Conservation (phyloP, 1,140 invertebrate species). For the Bombus affinis region DNA sequence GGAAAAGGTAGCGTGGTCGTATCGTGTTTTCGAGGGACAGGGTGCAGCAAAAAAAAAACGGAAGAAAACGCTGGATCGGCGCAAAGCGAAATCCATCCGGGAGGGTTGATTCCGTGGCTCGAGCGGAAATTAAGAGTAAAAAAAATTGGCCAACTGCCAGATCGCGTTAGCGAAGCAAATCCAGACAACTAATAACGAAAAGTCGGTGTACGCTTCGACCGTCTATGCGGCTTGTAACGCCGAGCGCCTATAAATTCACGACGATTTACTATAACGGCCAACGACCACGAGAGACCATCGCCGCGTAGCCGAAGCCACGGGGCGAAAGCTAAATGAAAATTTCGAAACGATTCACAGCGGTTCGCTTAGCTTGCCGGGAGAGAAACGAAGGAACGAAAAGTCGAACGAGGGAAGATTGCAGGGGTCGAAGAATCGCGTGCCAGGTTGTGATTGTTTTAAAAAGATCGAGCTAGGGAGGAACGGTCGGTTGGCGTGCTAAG, state of each 20-base stretch:
- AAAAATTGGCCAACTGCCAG: constrained; percentile 68
- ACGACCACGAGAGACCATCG: constrained; percentile 33
- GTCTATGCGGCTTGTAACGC: not conserved
- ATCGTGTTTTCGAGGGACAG: constrained; percentile 22
- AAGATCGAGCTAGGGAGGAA: not conserved
- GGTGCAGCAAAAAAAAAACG: not conserved
- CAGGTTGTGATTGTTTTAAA: constrained; percentile 38
- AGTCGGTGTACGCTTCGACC: constrained; percentile 52
- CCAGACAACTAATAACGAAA: constrained; percentile 71
- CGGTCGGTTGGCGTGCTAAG: constrained; percentile 35
- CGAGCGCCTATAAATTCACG: constrained; percentile 65
- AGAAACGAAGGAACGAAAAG: not conserved
- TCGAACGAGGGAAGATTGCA: not conserved
- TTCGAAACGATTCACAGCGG: constrained; percentile 29
- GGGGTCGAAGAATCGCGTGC: constrained; percentile 25
- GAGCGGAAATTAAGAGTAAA: constrained; percentile 62
- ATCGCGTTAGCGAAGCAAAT: constrained; percentile 65
- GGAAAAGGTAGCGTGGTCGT: constrained; percentile 4
- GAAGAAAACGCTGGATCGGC: constrained; percentile 25
- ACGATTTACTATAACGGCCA: constrained; percentile 69
- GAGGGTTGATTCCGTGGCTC: constrained; percentile 42
- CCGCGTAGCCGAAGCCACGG: not conserved
- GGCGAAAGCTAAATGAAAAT: constrained; percentile 55
- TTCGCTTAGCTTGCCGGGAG: not conserved
- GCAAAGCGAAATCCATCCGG: constrained; percentile 20